Evolutionary conservation across 2,113 vertebrate genomes (phyloP).

Genomic region (Bagarius yarrelli): DNA sequence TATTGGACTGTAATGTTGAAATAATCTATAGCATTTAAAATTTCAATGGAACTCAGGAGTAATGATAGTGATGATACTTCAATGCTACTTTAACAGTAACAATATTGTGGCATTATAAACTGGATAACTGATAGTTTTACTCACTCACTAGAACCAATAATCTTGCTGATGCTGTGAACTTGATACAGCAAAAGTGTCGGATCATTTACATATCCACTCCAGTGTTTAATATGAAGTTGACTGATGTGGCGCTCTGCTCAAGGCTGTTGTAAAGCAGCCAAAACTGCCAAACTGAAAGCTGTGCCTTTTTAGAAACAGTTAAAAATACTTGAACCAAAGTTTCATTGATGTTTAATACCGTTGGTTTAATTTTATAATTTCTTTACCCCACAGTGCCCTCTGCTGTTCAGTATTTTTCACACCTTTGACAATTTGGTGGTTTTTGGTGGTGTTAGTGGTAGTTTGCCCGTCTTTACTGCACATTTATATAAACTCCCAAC

Average conservation of each 20-base stretch:
- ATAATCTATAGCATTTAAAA: background rate
- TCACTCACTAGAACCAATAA: background rate
- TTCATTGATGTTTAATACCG: background rate
- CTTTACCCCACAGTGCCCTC: conserved; percentile 25
- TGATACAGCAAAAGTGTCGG: background rate
- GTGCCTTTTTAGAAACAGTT: background rate
- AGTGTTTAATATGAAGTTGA: conserved; percentile 4
- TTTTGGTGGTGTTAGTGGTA: background rate
- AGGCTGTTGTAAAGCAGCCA: conserved; percentile 18
- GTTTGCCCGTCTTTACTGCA: conserved; percentile 3
- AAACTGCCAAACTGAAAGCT: background rate
- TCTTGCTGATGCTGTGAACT: background rate
- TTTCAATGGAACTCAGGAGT: no score
- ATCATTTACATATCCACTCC: background rate
- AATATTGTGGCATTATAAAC: background rate
- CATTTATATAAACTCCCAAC: background rate
- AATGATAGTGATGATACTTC: no score
- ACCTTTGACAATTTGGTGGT: background rate
- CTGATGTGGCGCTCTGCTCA: conserved; percentile 15
- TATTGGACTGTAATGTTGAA: conserved; percentile 11
- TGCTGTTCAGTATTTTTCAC: conserved; percentile 28
- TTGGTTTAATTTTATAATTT: background rate
- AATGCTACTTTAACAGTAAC: background rate
- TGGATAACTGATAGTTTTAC: background rate
- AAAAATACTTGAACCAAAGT: conserved; percentile 7